Conservation (phyloP, 2,888 invertebrate genomes). For the Callyntrura guangdongensis region DNA sequence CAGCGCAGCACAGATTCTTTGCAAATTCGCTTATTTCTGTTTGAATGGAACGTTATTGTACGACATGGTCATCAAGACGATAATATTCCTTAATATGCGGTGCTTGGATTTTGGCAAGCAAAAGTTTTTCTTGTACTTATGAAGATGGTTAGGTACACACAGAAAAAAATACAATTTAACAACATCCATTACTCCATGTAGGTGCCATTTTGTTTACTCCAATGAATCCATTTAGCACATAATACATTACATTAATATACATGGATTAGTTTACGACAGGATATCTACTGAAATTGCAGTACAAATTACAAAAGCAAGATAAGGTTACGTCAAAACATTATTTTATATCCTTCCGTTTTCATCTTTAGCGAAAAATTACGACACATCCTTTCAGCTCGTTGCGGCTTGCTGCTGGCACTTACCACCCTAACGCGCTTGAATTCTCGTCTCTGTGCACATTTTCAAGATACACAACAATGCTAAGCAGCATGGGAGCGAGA, state of each 20-base stretch:
- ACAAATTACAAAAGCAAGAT: conserved; percentile 29
- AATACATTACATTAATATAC: conserved; percentile 25
- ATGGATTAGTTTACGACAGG: conserved; percentile 36
- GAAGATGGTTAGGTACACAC: neutral
- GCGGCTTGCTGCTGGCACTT: neutral
- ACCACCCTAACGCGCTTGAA: neutral
- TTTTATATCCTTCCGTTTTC: conserved; percentile 70
- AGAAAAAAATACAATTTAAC: neutral
- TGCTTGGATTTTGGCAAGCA: conserved; percentile 38
- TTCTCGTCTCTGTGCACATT: neutral
- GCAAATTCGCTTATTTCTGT: conserved; percentile 15
- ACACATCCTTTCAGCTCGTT: conserved; percentile 21
- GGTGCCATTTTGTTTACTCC: neutral
- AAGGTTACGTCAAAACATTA: conserved; percentile 68
- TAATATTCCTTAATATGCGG: conserved; percentile 20
- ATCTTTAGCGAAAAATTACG: conserved; percentile 44
- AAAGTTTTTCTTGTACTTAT: neutral
- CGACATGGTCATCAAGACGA: neutral
- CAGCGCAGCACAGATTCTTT: conserved; percentile 13
- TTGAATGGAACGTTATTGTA: neutral
- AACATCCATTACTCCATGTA: neutral
- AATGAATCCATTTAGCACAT: conserved; percentile 34
- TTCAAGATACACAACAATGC: neutral
- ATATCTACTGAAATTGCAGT: conserved; percentile 33
- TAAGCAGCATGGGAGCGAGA: neutral